Base-by-base conservation (phyloP, 2,113 vertebrate species). In the Diadophis punctatus region DNA sequence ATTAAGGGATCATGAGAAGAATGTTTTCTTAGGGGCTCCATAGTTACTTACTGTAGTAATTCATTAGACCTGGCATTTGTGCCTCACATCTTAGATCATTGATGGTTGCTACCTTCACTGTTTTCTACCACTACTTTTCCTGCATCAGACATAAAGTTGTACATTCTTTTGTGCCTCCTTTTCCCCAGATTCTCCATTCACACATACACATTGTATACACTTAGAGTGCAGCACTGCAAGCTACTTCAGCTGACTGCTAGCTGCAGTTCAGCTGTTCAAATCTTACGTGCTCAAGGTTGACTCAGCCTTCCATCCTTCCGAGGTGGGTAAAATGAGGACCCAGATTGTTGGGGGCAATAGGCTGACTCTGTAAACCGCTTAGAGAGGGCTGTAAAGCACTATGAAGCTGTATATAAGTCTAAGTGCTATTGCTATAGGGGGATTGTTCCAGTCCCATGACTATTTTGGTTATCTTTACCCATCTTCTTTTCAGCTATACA, bases 1-100 rank as follows among this genome's bases (percentile, higher is more conserved):
- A 89, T 93, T 60, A 30, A 92, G 86, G 12, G 46, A 8, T 87
- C 89, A 93, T 91, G 96, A 90, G 84, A 90, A 52, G 63, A 92
- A 91, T 30, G 63, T 46, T 95, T 63, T 93, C 49, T 80, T 49
- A 16, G 5, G 90, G 43, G 86, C 20, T n/a, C 8, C 89, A 90
- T 4, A 49, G 49, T 68, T 23, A 9, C 10, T 23, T 34, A 27
- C 34, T 56, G 1, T 55, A 56, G 20, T 51, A 30, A 86, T 86
- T 51, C 85, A 25, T 86, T 5, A 86, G 80, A 63, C 43, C 48
- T 49, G 22, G 14, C 46, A 86, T 30, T 49, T 30, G 11, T 49
- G 48, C 22, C 85, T 30, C 27, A 18, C 85, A 86, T 86, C 68
- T 80, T 20, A 80, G n/a, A 20, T 34, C n/a, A 20, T 18, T 80